Evolutionary conservation across 2,888 invertebrate genomes (phyloP), one percentile per base, ranked within the genome.

Genomic region (Gibbula magus): DNA sequence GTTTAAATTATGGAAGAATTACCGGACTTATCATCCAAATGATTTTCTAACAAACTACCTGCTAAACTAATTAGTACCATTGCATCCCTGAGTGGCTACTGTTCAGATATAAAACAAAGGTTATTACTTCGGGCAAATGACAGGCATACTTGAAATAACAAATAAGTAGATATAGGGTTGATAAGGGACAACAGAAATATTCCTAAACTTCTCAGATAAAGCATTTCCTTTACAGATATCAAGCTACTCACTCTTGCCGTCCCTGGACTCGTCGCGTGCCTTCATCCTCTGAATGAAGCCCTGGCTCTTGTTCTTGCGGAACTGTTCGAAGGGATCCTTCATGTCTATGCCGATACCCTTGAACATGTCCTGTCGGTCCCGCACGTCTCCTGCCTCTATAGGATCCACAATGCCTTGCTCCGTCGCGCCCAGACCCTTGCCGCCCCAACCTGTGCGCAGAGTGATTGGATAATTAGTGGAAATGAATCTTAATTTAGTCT

Each of bases 401-500:
- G 99, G 99, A 86, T 98, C 96, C 82, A 97, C 97, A 83, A 98
- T 98, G 82, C 99, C 99, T 93, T 99, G 98, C 84, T 98, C 99
- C 81, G 97, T 95, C 0, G 96, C 96, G 22, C 99, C 99, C 13
- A 99, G 94, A 10, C 99, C 99, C 56, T 95, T 96, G 54, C 99
- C 99, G 82, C 96, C 96, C 99, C 99, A 99, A 2, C 99, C 93
- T 92, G 77, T n/a, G n/a, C n/a, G n/a, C n/a, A n/a, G n/a, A n/a
- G n/a, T n/a, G n/a, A n/a, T n/a, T n/a, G n/a, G n/a, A n/a, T n/a
- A n/a, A n/a, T n/a, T n/a, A n/a, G n/a, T n/a, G n/a, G n/a, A n/a
- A n/a, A n/a, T n/a, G n/a, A n/a, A n/a, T n/a, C n/a, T n/a, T n/a
- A n/a, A n/a, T n/a, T n/a, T n/a, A n/a, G n/a, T n/a, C n/a, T n/a